phyloP scores from a whole-genome alignment of 2,797 vertebrate species.

The Hipposideros larvatus region DNA sequence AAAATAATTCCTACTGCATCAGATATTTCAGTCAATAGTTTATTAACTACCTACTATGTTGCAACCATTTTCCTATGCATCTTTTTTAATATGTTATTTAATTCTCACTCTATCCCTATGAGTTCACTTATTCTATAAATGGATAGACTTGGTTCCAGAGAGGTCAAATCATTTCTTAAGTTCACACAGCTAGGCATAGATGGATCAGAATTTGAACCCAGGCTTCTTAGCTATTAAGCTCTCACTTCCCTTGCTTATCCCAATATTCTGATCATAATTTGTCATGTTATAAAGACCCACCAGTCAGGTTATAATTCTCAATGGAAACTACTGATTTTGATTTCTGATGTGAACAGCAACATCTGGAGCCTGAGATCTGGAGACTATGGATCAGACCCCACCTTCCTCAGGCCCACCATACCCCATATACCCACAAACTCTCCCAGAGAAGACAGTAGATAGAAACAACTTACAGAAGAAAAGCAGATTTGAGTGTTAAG shows the following conservation, averaged over 20 bases:
- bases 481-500: background rate
- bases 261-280: background rate
- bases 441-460: background rate
- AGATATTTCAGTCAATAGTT: background rate
- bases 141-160: background rate
- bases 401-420: too few species aligned
- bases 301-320: background rate
- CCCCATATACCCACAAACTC: background rate
- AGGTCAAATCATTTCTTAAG: background rate
- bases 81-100: background rate
- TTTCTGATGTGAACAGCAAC: background rate
- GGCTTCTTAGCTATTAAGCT: background rate
- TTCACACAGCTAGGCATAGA: background rate
- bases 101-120: background rate
- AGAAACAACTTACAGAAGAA: background rate
- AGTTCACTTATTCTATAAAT: background rate
- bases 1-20: background rate
- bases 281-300: background rate
- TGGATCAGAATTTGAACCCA: background rate
- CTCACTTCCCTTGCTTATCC: background rate
- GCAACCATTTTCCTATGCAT: background rate
- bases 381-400: background rate
- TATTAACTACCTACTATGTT: background rate
- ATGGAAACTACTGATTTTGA: slow-evolving; percentile 2
- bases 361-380: background rate